Evolutionary conservation across 2,113 vertebrate species (phyloP), one percentile per base, ranked within the genome.

Genomic region (Salvelinus sp.): DNA sequence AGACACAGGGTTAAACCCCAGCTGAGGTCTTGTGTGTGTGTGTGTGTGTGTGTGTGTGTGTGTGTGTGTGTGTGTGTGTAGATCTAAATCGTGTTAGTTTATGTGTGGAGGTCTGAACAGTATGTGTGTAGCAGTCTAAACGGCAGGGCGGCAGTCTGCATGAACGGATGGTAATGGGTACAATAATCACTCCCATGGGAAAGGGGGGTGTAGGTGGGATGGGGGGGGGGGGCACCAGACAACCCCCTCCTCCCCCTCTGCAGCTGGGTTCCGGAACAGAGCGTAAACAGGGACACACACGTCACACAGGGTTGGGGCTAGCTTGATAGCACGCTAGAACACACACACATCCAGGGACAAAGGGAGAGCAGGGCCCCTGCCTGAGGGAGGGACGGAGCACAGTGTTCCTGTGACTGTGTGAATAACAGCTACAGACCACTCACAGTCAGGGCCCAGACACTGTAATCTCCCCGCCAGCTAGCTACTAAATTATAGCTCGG

Each of bases 101-200:
- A 14, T 67, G 65, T 30, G 65, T 60, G 74, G n/a, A 65, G 14
- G 76, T 69, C 70, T 33, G 74, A 16, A 33, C 33, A 69, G 72
- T 62, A 70, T 72, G 73, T 74, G 79, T 79, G 72, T 74, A 79
- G 28, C 65, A 79, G 70, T 72, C 57, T 57, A 65, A 58, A 65
- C 10, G 48, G 33, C 25, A 30, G 64, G 85, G 82, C 70, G 77
- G 69, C 81, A 30, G 76, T 88, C 9, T 82, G 86, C 85, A 87
- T 86, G 87, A 87, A 80, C 82, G 85, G 33, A 33, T 84, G 83
- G 82, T 89, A 89, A 91, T 87, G 85, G 67, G 71, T 60, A 79
- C 72, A 87, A 86, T 87, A 86, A 90, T 85, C 73, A 70, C 74
- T 79, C 82, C 81, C 70, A 70, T 25, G 64, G 77, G 80, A 82